Percentiles rank a stretch among this genome's conserved stretches.
These are phyloP conservation scores for Priapulus caudatus DNA, from an alignment of 2,888 invertebrate genomes.

Conservation along the genomic window DNA sequence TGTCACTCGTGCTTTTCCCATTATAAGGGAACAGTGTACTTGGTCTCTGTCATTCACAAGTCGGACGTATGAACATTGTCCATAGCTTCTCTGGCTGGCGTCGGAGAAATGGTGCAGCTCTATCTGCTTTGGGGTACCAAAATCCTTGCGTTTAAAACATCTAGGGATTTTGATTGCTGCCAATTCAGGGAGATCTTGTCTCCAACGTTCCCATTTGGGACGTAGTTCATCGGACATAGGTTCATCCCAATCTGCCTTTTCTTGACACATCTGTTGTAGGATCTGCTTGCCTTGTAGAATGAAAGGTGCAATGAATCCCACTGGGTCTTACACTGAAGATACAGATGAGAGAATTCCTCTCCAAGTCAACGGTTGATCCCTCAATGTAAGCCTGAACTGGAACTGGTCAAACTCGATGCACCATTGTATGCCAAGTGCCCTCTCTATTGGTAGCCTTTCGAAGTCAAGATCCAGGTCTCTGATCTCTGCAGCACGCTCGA, in stretches of 20 bases:
- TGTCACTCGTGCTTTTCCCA: no score
- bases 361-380: not conserved
- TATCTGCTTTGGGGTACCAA: no score
- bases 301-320: not conserved
- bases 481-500: not conserved
- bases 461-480: not conserved
- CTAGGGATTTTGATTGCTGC: no score
- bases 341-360: not conserved
- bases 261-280: not conserved
- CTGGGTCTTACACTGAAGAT: no score
- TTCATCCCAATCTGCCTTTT: conserved; percentile 1
- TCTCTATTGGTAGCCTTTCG: not conserved
- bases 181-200: no score
- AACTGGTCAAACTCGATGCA: not conserved
- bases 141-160: no score
- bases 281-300: not conserved
- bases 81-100: no score
- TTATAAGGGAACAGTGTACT: no score
- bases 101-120: no score
- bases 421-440: not conserved
- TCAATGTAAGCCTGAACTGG: not conserved
- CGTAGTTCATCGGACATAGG: not conserved
- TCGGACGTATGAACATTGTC: no score
- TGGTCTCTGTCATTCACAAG: no score
- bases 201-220: no score